phyloP scores from a whole-genome alignment of 2,113 vertebrate species.

The Noctilio leporinus region DNA sequence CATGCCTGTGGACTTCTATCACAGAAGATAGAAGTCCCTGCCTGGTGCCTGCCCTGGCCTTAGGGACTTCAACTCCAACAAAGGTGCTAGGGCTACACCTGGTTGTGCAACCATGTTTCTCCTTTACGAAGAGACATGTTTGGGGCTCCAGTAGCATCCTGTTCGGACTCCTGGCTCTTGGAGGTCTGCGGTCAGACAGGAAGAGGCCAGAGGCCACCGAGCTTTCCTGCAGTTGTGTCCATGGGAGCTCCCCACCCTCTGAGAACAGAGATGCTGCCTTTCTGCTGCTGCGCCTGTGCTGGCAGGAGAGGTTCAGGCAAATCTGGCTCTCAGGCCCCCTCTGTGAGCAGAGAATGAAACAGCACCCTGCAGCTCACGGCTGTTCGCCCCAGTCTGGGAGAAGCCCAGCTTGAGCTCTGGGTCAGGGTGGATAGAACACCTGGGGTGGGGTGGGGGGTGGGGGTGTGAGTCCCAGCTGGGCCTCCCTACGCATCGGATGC shows the following conservation, averaged over 20 bases:
- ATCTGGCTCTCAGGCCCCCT: constrained; percentile 67
- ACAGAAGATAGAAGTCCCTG: background rate
- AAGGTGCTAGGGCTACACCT: background rate
- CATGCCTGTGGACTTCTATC: background rate
- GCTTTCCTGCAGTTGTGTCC: background rate
- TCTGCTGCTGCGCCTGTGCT: background rate
- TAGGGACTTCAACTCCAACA: background rate
- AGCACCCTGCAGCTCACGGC: background rate
- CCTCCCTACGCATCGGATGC: background rate
- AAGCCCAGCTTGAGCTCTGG: background rate
- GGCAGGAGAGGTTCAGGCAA: background rate
- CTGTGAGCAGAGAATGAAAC: constrained; percentile 45
- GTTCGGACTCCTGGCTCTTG: background rate
- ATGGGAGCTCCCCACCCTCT: background rate
- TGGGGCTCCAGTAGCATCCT: accelerated
- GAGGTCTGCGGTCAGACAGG: background rate
- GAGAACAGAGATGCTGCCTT: background rate
- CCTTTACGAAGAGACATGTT: background rate
- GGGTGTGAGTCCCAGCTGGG: background rate
- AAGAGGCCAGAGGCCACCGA: background rate
- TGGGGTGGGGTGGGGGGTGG: accelerated
- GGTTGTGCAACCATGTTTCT: background rate
- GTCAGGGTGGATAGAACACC: accelerated
- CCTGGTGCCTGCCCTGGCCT: background rate
- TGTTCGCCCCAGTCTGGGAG: background rate